phyloP scores from a whole-genome alignment of 2,888 invertebrate species.

The Stegophylla sp. region DNA sequence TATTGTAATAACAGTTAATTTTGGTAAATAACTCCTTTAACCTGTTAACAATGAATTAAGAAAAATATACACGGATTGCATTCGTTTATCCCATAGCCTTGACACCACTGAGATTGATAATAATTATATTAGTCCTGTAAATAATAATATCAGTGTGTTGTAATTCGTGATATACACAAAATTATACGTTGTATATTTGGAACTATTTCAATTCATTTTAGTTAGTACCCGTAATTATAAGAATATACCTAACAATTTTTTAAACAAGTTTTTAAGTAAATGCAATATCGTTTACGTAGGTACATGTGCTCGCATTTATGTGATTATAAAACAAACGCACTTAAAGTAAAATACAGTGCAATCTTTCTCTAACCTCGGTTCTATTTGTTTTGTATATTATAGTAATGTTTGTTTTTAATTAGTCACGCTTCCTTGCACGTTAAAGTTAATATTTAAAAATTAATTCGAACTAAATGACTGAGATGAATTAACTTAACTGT shows the following conservation, averaged over 20 bases:
- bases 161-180: background rate
- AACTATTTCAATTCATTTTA: background rate
- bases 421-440: too few relatives aligned
- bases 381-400: too few relatives aligned
- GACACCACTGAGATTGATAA: background rate
- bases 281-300: background rate
- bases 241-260: background rate
- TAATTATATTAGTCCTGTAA: background rate
- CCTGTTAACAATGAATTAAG: background rate
- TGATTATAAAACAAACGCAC: too few relatives aligned
- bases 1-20: background rate
- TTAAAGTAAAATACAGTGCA: too few relatives aligned
- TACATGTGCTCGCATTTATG: background rate
- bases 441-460: too few relatives aligned
- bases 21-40: background rate
- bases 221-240: background rate
- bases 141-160: constrained; percentile 7
- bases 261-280: background rate
- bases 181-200: background rate
- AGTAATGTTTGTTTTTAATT: too few relatives aligned
- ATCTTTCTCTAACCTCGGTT: too few relatives aligned
- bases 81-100: constrained; percentile 4
- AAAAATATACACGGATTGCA: background rate
- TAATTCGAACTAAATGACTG: too few relatives aligned
- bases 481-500: too few relatives aligned